A percentile compares a stretch with the other conserved stretches of the same genome.
Evolutionary conservation across 2,888 invertebrate genomes (phyloP).

Genomic region (Cosmopolites sordidus): DNA sequence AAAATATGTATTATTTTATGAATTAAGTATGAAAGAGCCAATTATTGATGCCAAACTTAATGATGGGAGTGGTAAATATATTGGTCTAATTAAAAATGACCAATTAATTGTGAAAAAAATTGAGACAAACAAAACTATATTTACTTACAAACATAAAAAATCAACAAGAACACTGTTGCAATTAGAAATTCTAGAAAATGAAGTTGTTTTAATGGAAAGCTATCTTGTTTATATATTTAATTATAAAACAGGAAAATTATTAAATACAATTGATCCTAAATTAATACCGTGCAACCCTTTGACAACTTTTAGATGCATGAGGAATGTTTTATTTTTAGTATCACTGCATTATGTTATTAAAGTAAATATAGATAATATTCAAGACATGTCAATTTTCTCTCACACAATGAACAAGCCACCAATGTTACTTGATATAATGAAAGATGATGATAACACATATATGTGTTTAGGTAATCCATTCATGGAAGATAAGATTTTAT

Average conservation of each 20-base stretch:
- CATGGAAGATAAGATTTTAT: conserved; percentile 31
- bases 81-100: conserved; percentile 25
- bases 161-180: too few relatives aligned
- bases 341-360: conserved; percentile 33
- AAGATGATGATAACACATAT: conserved; percentile 23
- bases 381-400: conserved; percentile 26
- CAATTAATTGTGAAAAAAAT: conserved; percentile 28
- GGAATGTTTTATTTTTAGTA: conserved; percentile 25
- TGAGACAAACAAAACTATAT: conserved; percentile 18
- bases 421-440: conserved; percentile 31
- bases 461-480: conserved; percentile 31
- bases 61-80: conserved; percentile 11
- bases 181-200: conserved; percentile 28
- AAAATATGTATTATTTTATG: neutral
- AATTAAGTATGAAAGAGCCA: conserved; percentile 4
- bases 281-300: conserved; percentile 31
- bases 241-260: conserved; percentile 18
- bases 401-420: conserved; percentile 31
- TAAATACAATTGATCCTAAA: conserved; percentile 28
- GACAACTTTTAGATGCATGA: conserved; percentile 27
- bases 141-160: conserved; percentile 15
- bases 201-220: conserved; percentile 26
- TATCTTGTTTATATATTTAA: conserved; percentile 28
- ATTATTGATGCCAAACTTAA: conserved; percentile 32
- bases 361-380: conserved; percentile 27